Conservation (phyloP, 1,140 invertebrate species). For the Bombyx mandarina region DNA sequence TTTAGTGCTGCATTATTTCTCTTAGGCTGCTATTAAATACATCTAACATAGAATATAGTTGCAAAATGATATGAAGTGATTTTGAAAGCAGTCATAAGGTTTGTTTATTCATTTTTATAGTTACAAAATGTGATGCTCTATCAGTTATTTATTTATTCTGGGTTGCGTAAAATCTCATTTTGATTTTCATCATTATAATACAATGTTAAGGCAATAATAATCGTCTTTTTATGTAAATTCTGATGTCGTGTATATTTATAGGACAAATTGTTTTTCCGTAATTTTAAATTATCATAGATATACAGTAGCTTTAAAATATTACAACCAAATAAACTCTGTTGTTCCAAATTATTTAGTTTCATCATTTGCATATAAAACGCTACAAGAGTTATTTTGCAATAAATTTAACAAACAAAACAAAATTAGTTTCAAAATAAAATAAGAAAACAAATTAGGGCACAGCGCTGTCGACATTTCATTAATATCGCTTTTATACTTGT, state of each 20-base stretch:
- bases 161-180: conserved; percentile 12
- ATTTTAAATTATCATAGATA: background rate
- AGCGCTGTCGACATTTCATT: conserved; percentile 13
- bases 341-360: conserved; percentile 4
- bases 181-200: conserved; percentile 8
- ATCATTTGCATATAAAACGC: background rate
- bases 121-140: conserved; percentile 9
- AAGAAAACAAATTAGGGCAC: conserved; percentile 17
- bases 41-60: conserved; percentile 3
- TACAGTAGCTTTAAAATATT: background rate
- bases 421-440: conserved; percentile 3
- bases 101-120: conserved; percentile 7
- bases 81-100: conserved; percentile 9
- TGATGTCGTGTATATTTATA: background rate
- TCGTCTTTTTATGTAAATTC: conserved; percentile 8
- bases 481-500: conserved; percentile 15
- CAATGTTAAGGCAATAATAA: conserved; percentile 4
- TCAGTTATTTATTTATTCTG: conserved; percentile 8
- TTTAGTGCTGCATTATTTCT: too few species aligned
- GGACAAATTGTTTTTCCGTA: conserved; percentile 1
- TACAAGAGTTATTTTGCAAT: background rate
- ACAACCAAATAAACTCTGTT: background rate
- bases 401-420: background rate
- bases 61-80: conserved; percentile 3
- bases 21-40: background rate